Conservation (phyloP, 2,888 invertebrate species). For the Dryobotodes eremita region DNA sequence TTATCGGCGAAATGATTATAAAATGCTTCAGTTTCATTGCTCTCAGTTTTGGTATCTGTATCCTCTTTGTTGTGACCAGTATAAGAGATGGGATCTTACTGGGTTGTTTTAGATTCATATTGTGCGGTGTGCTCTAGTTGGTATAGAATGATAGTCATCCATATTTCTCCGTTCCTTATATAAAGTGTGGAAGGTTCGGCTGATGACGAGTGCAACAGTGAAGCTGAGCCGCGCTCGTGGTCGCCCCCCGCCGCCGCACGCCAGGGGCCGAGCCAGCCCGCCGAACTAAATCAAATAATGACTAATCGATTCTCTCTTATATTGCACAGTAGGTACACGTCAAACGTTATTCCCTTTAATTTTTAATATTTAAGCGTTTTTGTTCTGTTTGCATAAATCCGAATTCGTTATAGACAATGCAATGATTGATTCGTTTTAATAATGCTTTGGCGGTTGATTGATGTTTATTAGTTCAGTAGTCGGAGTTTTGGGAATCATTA, state of each 20-base stretch:
- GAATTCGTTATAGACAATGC: constrained; percentile 88
- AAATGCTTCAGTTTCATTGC: constrained; percentile 55
- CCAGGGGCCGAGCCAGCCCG: constrained; percentile 85
- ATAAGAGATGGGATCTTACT: background rate
- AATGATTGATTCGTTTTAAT: constrained; percentile 89
- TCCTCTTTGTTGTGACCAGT: background rate
- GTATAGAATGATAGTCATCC: constrained; percentile 69
- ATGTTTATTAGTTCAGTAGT: constrained; percentile 91
- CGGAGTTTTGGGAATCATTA: constrained; percentile 89
- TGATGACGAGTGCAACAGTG: constrained; percentile 86
- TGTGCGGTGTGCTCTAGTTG: constrained; percentile 61
- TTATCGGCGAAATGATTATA: constrained; percentile 52
- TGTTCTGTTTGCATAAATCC: constrained; percentile 88
- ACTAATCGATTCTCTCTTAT: constrained; percentile 90
- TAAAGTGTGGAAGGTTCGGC: constrained; percentile 88
- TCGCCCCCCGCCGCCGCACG: constrained; percentile 86
- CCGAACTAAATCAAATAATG: constrained; percentile 91
- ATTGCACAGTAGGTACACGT: constrained; percentile 91
- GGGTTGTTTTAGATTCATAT: constrained; percentile 22
- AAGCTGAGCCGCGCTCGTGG: constrained; percentile 83
- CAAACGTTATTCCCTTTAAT: constrained; percentile 89
- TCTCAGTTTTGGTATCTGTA: constrained; percentile 16
- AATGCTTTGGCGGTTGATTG: constrained; percentile 87
- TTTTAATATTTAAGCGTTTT: constrained; percentile 83
- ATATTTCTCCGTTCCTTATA: constrained; percentile 82